A percentile compares a stretch with the other conserved stretches of the same genome.
Conservation (phyloP, 2,113 vertebrate species). For the Thoracochromis brauschi region DNA sequence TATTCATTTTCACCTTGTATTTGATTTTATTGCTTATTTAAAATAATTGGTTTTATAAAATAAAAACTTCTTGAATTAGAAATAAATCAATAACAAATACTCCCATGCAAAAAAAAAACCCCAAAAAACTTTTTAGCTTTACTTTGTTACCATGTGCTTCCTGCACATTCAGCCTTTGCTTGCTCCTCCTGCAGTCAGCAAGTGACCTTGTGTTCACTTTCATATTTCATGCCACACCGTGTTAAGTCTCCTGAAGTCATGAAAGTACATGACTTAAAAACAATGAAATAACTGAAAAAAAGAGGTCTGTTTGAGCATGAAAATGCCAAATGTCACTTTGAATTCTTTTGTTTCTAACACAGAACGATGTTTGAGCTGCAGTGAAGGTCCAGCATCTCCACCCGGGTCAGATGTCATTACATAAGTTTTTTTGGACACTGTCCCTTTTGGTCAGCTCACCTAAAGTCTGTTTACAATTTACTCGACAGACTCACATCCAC, state of each 20-base stretch:
- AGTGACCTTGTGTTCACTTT: neutral
- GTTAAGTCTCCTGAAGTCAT: neutral
- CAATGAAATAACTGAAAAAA: neutral
- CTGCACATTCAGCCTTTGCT: neutral
- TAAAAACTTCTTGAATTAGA: neutral
- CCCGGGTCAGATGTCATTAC: neutral
- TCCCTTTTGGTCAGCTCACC: neutral
- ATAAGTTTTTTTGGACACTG: neutral
- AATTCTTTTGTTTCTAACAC: neutral
- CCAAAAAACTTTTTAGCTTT: neutral
- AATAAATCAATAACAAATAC: neutral
- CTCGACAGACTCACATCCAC: neutral
- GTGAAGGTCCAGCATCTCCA: neutral
- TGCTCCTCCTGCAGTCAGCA: neutral
- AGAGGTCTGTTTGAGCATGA: neutral
- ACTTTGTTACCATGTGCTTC: neutral
- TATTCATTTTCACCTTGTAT: neutral
- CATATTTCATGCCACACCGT: neutral
- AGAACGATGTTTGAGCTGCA: neutral
- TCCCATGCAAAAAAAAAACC: rapidly evolving
- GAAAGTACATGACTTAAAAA: neutral
- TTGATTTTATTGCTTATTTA: neutral
- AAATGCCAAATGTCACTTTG: slow-evolving; percentile 39
- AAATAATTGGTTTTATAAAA: neutral
- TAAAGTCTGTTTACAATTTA: neutral